phyloP scores from a whole-genome alignment of 2,113 vertebrate genomes.

The Phainopepla nitens region DNA sequence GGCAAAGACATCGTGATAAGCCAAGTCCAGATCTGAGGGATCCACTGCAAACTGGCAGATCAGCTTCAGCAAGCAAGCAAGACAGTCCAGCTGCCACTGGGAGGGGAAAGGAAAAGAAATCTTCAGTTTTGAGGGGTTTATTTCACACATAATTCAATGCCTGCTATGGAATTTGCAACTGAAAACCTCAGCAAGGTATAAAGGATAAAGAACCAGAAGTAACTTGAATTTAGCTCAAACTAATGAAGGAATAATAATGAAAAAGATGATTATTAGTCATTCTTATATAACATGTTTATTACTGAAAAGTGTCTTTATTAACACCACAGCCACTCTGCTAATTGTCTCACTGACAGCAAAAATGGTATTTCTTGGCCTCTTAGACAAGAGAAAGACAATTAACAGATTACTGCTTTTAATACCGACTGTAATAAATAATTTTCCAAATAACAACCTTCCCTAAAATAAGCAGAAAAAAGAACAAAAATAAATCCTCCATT shows the following conservation, averaged over 20 bases:
- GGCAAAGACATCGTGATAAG: slow-evolving; percentile 96
- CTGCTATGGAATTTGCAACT: not conserved
- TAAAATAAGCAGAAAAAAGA: not conserved
- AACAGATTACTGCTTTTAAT: not conserved
- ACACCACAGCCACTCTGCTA: not conserved
- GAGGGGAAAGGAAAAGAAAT: not conserved
- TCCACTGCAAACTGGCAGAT: slow-evolving; percentile 99
- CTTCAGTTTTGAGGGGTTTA: not conserved
- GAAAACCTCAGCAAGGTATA: not conserved
- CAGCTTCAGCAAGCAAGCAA: slow-evolving; percentile 96
- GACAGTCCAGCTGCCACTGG: slow-evolving; percentile 97
- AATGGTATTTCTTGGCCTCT: not conserved
- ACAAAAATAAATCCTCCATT: not conserved
- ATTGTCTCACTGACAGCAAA: not conserved
- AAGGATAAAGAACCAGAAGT: not conserved
- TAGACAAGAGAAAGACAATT: not conserved
- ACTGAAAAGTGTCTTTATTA: not conserved
- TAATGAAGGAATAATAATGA: not conserved
- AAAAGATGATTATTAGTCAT: not conserved
- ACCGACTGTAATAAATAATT: not conserved
- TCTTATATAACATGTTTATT: not conserved
- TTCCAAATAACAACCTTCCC: not conserved
- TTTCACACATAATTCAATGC: not conserved
- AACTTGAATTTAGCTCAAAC: not conserved
- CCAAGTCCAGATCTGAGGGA: slow-evolving; percentile 93